phyloP scores from a whole-genome alignment of 2,113 vertebrate genomes.

The Ancistrus triradiatus region DNA sequence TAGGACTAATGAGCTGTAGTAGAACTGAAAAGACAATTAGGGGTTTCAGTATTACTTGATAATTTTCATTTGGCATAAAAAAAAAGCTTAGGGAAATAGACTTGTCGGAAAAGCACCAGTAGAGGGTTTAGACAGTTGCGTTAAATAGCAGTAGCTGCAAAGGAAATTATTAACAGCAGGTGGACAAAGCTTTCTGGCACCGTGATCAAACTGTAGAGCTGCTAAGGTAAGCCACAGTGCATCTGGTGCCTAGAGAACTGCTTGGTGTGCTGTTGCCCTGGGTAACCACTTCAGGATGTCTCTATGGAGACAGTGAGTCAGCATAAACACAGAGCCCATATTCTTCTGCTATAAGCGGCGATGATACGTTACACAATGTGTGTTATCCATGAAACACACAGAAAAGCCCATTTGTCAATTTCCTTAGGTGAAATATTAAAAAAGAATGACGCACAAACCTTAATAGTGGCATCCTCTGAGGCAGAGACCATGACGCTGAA shows the following conservation, averaged over 20 bases:
- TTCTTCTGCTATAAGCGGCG: conserved; percentile 2
- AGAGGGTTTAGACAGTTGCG: too few species aligned
- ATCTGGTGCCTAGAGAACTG: conserved; percentile 23
- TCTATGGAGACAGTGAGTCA: conserved; percentile 61
- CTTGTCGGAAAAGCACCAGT: too few species aligned
- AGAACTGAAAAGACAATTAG: too few species aligned
- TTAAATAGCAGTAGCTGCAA: too few species aligned
- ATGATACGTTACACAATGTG: too few species aligned
- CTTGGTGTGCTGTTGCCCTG: conserved; percentile 48
- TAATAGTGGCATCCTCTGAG: conserved; percentile 98
- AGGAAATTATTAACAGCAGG: not conserved
- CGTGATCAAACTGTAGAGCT: conserved; percentile 9
- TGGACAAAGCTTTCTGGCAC: conserved; percentile 1
- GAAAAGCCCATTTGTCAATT: too few species aligned
- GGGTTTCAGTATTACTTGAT: too few species aligned
- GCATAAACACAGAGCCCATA: conserved; percentile 50
- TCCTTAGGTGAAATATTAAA: too few species aligned
- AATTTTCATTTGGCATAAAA: too few species aligned
- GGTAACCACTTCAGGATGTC: conserved; percentile 54
- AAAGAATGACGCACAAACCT: conserved; percentile 66
- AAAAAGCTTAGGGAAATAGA: too few species aligned
- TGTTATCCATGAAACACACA: too few species aligned
- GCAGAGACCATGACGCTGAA: conserved; percentile 99
- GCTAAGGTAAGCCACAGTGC: not conserved
- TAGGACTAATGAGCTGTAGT: too few species aligned